Conservation (phyloP, 2,888 invertebrate species). For the Cybosia mesomella region DNA sequence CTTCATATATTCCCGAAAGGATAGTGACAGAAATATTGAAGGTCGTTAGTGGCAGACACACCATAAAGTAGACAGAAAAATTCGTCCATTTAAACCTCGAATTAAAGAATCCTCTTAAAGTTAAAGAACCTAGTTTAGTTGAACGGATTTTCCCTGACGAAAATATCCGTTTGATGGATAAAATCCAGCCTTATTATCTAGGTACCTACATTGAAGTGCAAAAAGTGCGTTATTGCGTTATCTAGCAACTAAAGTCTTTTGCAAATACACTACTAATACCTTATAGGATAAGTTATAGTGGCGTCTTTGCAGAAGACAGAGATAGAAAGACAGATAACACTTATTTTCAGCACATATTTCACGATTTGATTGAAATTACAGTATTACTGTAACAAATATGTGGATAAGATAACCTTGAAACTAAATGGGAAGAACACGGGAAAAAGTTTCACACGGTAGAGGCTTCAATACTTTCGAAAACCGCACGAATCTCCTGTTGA, state of each 20-base stretch:
- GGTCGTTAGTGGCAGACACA: neutral
- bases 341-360: neutral
- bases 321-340: neutral
- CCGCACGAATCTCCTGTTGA: neutral
- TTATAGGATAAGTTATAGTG: no score
- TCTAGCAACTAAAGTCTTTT: neutral
- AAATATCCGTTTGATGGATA: neutral
- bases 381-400: neutral
- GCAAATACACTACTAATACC: neutral
- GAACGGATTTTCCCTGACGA: neutral
- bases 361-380: neutral
- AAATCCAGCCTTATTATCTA: neutral
- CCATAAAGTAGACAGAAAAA: neutral
- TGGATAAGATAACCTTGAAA: neutral
- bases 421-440: neutral
- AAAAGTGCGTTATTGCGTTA: neutral
- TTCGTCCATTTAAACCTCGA: constrained; percentile 1
- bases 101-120: neutral
- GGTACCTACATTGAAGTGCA: neutral
- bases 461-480: neutral
- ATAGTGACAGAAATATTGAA: constrained; percentile 1
- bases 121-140: neutral
- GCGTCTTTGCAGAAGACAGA: no score
- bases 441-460: no score
- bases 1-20: constrained; percentile 4